Percentiles rank a stretch among this genome's conserved stretches.
phyloP scores from a whole-genome alignment of 2,888 invertebrate species.

The Dilophus febrilis region DNA sequence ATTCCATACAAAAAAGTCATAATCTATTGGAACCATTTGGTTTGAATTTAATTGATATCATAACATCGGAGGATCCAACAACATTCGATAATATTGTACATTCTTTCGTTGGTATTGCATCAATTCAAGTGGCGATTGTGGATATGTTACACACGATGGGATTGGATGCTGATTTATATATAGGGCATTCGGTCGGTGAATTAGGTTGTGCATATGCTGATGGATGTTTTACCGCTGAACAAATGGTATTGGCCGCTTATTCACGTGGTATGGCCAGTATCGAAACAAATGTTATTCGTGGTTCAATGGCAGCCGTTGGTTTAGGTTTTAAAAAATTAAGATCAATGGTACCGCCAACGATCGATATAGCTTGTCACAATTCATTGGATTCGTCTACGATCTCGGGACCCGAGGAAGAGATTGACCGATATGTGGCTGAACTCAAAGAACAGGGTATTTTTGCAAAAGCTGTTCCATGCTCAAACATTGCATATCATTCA shows the following conservation, averaged over 20 bases:
- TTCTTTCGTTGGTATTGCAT: constrained; percentile 58
- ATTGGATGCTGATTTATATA: constrained; percentile 52
- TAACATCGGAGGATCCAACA: constrained; percentile 42
- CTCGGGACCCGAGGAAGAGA: constrained; percentile 61
- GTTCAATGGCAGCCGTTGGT: constrained; percentile 82
- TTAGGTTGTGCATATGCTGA: constrained; percentile 92
- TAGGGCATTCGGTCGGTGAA: constrained; percentile 89
- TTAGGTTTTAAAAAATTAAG: constrained; percentile 38
- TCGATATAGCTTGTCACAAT: constrained; percentile 80
- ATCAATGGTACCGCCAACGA: constrained; percentile 49
- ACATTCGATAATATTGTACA: constrained; percentile 47
- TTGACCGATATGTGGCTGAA: constrained; percentile 46
- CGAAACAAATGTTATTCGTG: constrained; percentile 49
- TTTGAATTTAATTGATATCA: constrained; percentile 43
- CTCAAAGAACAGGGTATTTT: constrained; percentile 56
- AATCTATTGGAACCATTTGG: constrained; percentile 39
- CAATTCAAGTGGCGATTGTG: constrained; percentile 42
- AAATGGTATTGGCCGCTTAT: constrained; percentile 72
- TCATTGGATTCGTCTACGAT: constrained; percentile 69
- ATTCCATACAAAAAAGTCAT: constrained; percentile 46
- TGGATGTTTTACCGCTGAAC: constrained; percentile 71
- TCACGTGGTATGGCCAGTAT: constrained; percentile 61
- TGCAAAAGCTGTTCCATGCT: constrained; percentile 61
- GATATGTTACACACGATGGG: constrained; percentile 44
- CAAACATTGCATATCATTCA: constrained; percentile 82